Conservation (phyloP, 2,797 vertebrate species). For the Kryptopterus vitreolus region DNA sequence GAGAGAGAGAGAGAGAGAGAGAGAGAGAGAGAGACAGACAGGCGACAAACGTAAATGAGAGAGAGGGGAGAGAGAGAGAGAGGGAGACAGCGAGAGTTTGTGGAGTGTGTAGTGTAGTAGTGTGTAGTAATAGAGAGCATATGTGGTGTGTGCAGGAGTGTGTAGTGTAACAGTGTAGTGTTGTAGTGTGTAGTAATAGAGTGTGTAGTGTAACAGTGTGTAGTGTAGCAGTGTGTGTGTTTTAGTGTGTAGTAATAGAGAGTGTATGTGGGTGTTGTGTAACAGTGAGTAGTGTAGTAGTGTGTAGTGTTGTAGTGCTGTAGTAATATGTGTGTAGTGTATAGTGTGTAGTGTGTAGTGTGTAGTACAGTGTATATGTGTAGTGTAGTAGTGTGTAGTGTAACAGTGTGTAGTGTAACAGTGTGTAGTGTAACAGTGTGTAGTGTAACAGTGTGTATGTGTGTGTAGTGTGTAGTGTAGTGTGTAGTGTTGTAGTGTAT, state of each 20-base stretch:
- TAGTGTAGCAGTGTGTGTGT: background rate
- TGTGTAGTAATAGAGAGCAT: no score
- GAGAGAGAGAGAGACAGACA: background rate
- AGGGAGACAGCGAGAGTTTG: background rate
- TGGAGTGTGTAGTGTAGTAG: slow-evolving; percentile 10
- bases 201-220: background rate
- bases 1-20: no score
- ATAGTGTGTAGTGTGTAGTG: no score
- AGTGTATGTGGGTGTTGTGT: background rate
- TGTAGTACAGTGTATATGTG: background rate
- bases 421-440: no score
- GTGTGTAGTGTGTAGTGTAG: background rate
- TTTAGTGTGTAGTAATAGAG: background rate
- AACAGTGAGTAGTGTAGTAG: background rate
- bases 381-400: background rate
- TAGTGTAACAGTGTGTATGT: no score
- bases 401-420: background rate
- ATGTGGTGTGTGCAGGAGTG: background rate
- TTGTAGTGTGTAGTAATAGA: background rate
- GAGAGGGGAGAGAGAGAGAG: no score
- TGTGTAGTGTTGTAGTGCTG: no score
- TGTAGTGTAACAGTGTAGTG: background rate
- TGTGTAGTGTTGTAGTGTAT: no score
- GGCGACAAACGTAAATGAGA: no score
- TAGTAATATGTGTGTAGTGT: background rate